Percentiles rank a stretch among this genome's conserved stretches.
Evolutionary conservation across 2,888 invertebrate species (phyloP).

Genomic region (Nudaria mundana): DNA sequence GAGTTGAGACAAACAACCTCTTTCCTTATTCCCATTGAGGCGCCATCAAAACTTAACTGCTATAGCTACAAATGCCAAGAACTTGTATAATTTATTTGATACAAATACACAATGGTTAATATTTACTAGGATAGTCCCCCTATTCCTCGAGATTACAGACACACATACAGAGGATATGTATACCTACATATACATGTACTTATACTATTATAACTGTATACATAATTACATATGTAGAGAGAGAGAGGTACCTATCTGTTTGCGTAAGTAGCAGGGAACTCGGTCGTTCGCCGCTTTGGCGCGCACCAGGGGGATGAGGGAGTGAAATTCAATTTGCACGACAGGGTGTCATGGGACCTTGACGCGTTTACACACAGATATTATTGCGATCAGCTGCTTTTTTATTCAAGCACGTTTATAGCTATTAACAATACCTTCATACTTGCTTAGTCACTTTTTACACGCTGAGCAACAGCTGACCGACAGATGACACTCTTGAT

Average conservation of each 20-base stretch:
- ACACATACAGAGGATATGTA: no score
- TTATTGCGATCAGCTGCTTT: slow-evolving; percentile 67
- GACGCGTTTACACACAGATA: slow-evolving; percentile 40
- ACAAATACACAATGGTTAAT: slow-evolving; percentile 5
- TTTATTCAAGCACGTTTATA: slow-evolving; percentile 22
- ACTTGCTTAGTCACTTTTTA: no score
- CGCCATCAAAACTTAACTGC: no score
- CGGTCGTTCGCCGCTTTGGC: slow-evolving; percentile 9
- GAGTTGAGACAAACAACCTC: no score
- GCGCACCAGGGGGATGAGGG: slow-evolving; percentile 15
- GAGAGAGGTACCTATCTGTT: no score
- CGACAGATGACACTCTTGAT: no score
- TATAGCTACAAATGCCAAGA: slow-evolving; percentile 1
- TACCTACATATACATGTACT: no score
- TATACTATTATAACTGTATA: no score
- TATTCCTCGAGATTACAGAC: neutral
- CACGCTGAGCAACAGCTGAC: no score
- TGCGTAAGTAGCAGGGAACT: slow-evolving; percentile 7
- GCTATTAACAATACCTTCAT: slow-evolving; percentile 3
- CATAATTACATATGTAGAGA: no score
- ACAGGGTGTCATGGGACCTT: slow-evolving; percentile 53
- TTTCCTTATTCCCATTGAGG: no score
- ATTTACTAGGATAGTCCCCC: slow-evolving; percentile 6
- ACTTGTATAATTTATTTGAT: slow-evolving; percentile 1
- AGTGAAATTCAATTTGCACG: slow-evolving; percentile 38